phyloP scores from a whole-genome alignment of 2,888 invertebrate genomes.

The Melanotus villosus region DNA sequence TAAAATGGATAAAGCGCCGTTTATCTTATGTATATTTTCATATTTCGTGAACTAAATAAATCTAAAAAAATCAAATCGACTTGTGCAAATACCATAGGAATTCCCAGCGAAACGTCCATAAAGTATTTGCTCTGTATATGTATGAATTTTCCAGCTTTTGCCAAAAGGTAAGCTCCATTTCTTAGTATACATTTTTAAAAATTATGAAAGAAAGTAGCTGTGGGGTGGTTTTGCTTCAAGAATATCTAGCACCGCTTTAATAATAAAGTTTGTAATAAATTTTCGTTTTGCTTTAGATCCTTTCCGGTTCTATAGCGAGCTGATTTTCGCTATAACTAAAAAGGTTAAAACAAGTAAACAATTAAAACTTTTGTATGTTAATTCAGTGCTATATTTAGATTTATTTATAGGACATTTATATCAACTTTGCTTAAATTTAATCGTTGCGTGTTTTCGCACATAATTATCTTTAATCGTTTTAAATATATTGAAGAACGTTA shows the following conservation, averaged over 20 bases:
- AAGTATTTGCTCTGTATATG: constrained; percentile 22
- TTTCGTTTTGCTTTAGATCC: neutral
- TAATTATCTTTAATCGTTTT: too few species aligned
- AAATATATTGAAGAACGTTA: too few species aligned
- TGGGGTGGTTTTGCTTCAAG: constrained; percentile 9
- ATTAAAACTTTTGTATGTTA: too few species aligned
- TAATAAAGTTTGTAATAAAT: constrained; percentile 20
- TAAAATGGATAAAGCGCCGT: too few species aligned
- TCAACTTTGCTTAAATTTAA: too few species aligned
- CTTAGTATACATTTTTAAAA: constrained; percentile 21
- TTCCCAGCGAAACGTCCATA: neutral
- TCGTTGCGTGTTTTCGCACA: too few species aligned
- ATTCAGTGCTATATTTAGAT: too few species aligned
- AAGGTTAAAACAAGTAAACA: neutral
- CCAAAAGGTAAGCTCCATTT: neutral
- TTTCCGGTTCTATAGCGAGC: neutral
- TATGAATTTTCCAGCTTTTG: constrained; percentile 16
- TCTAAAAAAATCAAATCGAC: constrained; percentile 17
- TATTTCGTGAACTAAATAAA: neutral
- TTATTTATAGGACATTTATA: too few species aligned
- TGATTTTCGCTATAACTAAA: neutral
- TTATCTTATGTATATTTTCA: too few species aligned
- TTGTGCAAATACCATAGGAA: constrained; percentile 14
- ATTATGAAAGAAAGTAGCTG: constrained; percentile 13
- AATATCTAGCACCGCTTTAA: constrained; percentile 9